Base-by-base conservation (phyloP, 2,888 invertebrate genomes). In the Hecatera dysodea region DNA sequence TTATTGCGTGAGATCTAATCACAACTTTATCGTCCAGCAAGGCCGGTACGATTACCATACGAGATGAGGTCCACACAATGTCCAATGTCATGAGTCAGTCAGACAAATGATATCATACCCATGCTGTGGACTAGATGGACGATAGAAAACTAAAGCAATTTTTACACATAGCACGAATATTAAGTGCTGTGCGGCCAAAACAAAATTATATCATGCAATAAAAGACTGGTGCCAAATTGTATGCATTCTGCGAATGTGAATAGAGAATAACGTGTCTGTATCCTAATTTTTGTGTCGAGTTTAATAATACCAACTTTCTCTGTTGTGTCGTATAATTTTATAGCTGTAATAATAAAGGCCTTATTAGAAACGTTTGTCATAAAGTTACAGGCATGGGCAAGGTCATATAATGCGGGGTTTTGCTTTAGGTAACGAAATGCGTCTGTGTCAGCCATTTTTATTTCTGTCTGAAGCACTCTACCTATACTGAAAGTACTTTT, bases 41-140 rank as follows among this genome's bases (percentile, higher is more conserved):
- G 90, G 90, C 66, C 87, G 70, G 70, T 84, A 69, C 79, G 81
- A 88, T 89, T 88, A 87, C 85, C 89, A 90, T 90, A 84, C 78
- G 83, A 80, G 81, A 78, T 80, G 79, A 87, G 83, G 80, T 81
- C 80, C 69, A 68, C 72, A 78, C 84, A 82, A 82, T 86, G 87
- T 85, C 88, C 83, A 82, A 82, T 86, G 87, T 85, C 88, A 86
- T 78, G 80, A 69, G 81, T 85, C 83, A 84, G 75, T 81, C 81
- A 83, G 78, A 77, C 67, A 70, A 83, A 82, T 90, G 90, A 90
- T 86, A 83, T 86, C 82, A 86, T 79, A 74, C 80, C 68, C 72
- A 70, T 78, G 72, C 64, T 66, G 68, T 50, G 24, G 64, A 75
- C 63, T 79, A 75, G 17, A 59, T 72, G 61, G 66, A 78, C 17